Base-by-base conservation (phyloP, 2,113 vertebrate genomes). In the Cyanoliseus patagonus region DNA sequence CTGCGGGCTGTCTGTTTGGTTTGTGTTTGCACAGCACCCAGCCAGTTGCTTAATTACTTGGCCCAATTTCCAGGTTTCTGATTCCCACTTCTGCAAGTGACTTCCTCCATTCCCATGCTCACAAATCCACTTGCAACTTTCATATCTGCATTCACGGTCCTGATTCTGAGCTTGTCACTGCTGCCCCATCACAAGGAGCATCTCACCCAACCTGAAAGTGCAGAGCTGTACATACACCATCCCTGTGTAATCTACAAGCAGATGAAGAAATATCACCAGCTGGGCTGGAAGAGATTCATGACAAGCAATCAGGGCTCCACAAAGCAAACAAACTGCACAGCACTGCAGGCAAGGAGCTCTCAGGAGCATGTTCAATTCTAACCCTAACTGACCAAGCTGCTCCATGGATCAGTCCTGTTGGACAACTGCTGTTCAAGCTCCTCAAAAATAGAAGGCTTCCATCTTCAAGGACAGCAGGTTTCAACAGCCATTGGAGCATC, bases 81-180 rank as follows among this genome's bases (percentile, higher is more conserved):
- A 73, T 76, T 87, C 81, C 94, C 74, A 92, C 91, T 97, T 95
- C 91, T 95, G 86, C 94, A 94, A 95, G 62, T 10, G 28, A 95
- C 93, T 95, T 97, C 95, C 96, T 85, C 93, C 24, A 2, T 94
- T 92, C 95, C 86, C 96, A 95, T 74, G 62, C 81, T 95, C 62
- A 47, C 84, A 46, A 53, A 82, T 75, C 74, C 66, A 35, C 37
- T 72, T 52, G 28, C 69, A 87, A 57, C 77, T 92, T 92, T 87
- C 74, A 37, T 19, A 89, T 95, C 74, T 96, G 62, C 31, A 23
- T 61, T 73, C 52, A 15, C 0, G 0, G 35, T 44, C 28, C 3
- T 8, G 7, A 19, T 81, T 55, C 73, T 0, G 4, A 63, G 57
- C 52, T 61, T 16, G 4, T 51, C 4, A 2, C 83, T 47, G 57